Evolutionary conservation across 2,888 invertebrate genomes (phyloP).

Genomic region (Chloroclystis v-ata): DNA sequence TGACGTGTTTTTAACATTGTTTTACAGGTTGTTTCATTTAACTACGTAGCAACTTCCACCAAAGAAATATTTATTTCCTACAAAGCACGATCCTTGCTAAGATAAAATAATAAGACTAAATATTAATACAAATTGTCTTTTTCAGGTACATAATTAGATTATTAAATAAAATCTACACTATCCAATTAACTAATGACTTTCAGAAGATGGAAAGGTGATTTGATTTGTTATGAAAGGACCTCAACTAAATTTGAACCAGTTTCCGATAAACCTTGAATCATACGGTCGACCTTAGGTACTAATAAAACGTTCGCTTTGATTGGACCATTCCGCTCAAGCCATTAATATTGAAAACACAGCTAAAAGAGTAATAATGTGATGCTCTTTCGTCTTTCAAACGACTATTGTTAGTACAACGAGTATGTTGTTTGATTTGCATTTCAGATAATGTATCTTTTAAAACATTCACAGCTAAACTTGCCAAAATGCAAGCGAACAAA

Average conservation of each 20-base stretch:
- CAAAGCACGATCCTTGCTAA: no score
- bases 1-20: background rate
- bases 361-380: background rate
- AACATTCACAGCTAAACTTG: slow-evolving; percentile 17
- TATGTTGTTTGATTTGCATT: slow-evolving; percentile 2
- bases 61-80: no score
- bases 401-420: background rate
- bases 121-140: no score
- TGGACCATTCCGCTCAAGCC: slow-evolving; percentile 34
- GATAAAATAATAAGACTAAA: no score
- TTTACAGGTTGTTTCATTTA: no score
- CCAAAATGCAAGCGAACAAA: slow-evolving; percentile 23
- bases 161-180: no score
- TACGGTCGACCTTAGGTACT: slow-evolving; percentile 43
- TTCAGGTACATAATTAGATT: no score
- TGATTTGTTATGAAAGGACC: slow-evolving; percentile 30
- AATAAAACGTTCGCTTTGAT: slow-evolving; percentile 40
- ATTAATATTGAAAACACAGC: slow-evolving; percentile 29
- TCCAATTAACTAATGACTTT: no score
- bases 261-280: slow-evolving; percentile 49
- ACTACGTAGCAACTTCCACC: no score
- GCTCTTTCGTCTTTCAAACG: slow-evolving; percentile 1
- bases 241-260: slow-evolving; percentile 33
- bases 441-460: slow-evolving; percentile 14
- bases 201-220: slow-evolving; percentile 1